Percentiles rank a stretch among this genome's conserved stretches.
Evolutionary conservation across 2,797 vertebrate species (phyloP).

Genomic region (Smutsia gigantea): DNA sequence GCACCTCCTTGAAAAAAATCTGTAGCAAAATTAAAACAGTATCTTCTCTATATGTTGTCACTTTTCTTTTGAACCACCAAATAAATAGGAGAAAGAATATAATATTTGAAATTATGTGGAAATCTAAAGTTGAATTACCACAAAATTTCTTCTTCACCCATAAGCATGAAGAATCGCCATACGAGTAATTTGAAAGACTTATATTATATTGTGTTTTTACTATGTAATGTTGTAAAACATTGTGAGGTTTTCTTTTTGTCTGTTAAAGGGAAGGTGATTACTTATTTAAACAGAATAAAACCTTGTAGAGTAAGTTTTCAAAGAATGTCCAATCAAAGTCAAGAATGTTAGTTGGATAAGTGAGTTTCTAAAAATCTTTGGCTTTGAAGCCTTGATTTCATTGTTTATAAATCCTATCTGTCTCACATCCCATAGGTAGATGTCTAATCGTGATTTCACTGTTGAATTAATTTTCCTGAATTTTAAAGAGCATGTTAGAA

Average conservation of each 20-base stretch:
- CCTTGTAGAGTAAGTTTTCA: neutral
- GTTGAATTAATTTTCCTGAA: neutral
- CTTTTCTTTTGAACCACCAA: neutral
- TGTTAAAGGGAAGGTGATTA: neutral
- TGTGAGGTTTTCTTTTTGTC: neutral
- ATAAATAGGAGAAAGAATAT: neutral
- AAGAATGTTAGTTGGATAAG: neutral
- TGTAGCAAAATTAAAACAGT: neutral
- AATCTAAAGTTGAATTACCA: neutral
- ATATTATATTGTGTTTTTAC: neutral
- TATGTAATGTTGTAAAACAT: neutral
- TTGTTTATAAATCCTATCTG: neutral
- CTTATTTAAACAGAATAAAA: neutral
- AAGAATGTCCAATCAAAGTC: neutral
- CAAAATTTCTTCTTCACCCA: neutral
- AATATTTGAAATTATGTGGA: neutral
- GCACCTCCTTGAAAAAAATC: neutral
- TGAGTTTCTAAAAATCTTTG: neutral
- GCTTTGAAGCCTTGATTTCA: neutral
- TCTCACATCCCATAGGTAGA: neutral
- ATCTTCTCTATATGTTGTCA: neutral
- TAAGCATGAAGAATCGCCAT: neutral
- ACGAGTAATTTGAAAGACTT: neutral
- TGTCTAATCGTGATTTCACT: neutral
- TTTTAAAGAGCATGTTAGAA: neutral